Conservation (phyloP, 2,797 vertebrate species). For the Helicolenus hilgendorfi region DNA sequence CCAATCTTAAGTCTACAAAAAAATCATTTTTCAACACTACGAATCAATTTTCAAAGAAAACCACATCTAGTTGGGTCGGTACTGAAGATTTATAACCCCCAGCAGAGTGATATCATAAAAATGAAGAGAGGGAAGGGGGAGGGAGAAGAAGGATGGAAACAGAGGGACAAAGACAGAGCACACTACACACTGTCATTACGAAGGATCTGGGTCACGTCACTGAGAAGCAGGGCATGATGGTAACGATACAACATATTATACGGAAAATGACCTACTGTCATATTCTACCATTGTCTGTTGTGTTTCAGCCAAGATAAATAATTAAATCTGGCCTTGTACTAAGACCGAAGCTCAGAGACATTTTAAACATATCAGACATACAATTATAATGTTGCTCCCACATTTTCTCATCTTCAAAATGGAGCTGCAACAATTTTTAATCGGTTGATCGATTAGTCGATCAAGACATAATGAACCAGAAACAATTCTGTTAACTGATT, state of each 20-base stretch:
- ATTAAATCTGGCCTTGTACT: not conserved
- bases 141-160: slow-evolving; percentile 9
- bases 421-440: not conserved
- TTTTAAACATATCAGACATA: not conserved
- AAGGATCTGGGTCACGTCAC: slow-evolving; percentile 80
- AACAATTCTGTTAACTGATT: not conserved
- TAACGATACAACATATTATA: slow-evolving; percentile 38
- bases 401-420: not conserved
- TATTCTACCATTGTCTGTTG: not conserved
- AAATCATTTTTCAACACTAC: not conserved
- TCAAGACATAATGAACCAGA: not conserved
- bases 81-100: slow-evolving; percentile 20
- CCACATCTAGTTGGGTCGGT: not conserved
- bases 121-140: slow-evolving; percentile 4
- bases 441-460: not conserved
- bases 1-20: not conserved
- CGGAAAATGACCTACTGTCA: slow-evolving; percentile 33
- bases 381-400: not conserved
- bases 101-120: slow-evolving; percentile 54
- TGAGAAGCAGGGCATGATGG: slow-evolving; percentile 50
- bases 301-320: not conserved
- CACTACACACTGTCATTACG: slow-evolving; percentile 45
- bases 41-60: slow-evolving; percentile 25
- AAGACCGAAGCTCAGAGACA: not conserved
- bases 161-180: slow-evolving; percentile 27